These are phyloP conservation scores for Ctenochaetus hawaiiensis DNA, from an alignment of 2,797 vertebrate species.

Conservation along the genomic window DNA sequence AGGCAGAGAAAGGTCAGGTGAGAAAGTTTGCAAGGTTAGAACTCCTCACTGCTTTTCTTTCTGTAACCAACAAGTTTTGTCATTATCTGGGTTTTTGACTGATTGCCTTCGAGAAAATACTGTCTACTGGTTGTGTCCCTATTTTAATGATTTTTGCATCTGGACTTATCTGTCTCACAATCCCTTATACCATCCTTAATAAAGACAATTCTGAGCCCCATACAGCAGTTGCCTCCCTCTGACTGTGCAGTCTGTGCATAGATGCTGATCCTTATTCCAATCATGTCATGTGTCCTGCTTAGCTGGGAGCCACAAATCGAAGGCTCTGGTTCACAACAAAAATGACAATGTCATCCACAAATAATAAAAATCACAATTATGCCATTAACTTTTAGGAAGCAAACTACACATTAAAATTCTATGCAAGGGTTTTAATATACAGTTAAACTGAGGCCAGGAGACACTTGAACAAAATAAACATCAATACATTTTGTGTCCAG, in stretches of 20 bases:
- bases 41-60: slow-evolving; percentile 7
- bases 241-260: neutral
- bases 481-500: slow-evolving; percentile 4
- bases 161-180: neutral
- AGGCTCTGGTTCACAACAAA: neutral
- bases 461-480: slow-evolving; percentile 4
- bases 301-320: neutral
- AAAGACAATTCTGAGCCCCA: neutral
- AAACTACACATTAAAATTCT: neutral
- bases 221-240: neutral
- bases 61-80: neutral
- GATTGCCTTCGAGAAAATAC: neutral
- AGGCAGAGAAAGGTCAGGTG: neutral
- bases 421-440: neutral
- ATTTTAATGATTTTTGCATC: slow-evolving; percentile 2
- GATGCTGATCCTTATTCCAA: neutral
- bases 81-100: slow-evolving; percentile 3
- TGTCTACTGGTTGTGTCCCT: neutral
- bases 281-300: neutral
- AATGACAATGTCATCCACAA: slow-evolving; percentile 1
- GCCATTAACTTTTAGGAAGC: neutral
- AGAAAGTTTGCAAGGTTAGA: neutral
- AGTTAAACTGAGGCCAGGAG: neutral
- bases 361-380: neutral
- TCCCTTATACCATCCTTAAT: neutral